A percentile compares a stretch with the other conserved stretches of the same genome.
These are phyloP conservation scores for Picus viridis DNA, from an alignment of 2,797 vertebrate species.

Conservation along the genomic window DNA sequence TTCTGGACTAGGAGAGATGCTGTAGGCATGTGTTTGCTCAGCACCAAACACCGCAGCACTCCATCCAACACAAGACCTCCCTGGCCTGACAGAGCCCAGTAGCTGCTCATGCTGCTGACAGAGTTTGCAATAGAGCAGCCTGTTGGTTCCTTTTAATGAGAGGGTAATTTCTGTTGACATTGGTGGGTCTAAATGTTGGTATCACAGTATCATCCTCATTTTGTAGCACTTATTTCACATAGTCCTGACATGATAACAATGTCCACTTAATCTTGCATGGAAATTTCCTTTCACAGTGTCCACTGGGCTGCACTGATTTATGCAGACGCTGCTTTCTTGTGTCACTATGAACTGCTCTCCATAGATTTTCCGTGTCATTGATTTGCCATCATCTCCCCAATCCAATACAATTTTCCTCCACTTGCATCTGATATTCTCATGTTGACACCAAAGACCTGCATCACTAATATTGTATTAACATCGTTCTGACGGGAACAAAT, in stretches of 20 bases:
- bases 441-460: constrained; percentile 66
- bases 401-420: constrained; percentile 51
- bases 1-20: not conserved
- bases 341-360: constrained; percentile 58
- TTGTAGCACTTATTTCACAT: constrained; percentile 11
- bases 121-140: not conserved
- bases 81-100: not conserved
- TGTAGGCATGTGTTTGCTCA: not conserved
- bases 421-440: constrained; percentile 55
- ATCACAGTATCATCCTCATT: constrained; percentile 18
- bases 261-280: constrained; percentile 51
- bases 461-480: constrained; percentile 64
- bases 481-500: constrained; percentile 45
- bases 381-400: constrained; percentile 69
- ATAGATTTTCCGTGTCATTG: constrained; percentile 69
- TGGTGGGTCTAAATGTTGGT: not conserved
- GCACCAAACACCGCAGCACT: no score
- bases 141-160: not conserved
- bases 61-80: not conserved
- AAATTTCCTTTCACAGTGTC: constrained; percentile 28
- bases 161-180: not conserved
- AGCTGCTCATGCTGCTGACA: not conserved
- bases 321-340: constrained; percentile 41
- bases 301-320: constrained; percentile 59
- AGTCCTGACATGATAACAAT: constrained; percentile 28